These are phyloP conservation scores for Gulo gulo DNA, from an alignment of 2,113 vertebrate genomes.

Conservation along the genomic window DNA sequence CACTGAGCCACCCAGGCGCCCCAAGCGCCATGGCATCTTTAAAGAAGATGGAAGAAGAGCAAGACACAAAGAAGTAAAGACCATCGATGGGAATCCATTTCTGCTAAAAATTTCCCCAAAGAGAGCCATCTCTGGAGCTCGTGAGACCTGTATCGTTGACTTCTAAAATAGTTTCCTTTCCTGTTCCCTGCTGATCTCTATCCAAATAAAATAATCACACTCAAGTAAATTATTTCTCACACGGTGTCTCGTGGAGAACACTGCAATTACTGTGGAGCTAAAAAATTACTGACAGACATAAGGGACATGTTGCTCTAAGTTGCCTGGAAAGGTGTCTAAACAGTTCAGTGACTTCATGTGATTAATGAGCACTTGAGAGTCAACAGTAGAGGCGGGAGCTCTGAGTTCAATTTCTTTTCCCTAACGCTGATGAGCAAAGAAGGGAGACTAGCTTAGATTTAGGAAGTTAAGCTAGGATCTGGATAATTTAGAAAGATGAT, in stretches of 20 bases:
- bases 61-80: background rate
- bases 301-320: background rate
- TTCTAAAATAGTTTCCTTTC: constrained; percentile 33
- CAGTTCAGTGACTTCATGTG: background rate
- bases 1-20: too few species aligned
- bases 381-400: background rate
- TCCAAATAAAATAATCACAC: constrained; percentile 52
- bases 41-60: background rate
- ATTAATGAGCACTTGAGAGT: constrained; percentile 11
- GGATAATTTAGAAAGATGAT: background rate
- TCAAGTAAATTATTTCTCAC: constrained; percentile 42
- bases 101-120: background rate
- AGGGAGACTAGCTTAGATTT: background rate
- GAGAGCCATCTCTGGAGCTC: background rate
- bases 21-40: background rate
- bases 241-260: constrained; percentile 7
- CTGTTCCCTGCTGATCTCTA: constrained; percentile 5
- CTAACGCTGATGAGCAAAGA: background rate
- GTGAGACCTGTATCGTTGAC: background rate
- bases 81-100: background rate
- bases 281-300: constrained; percentile 36
- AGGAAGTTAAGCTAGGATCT: background rate
- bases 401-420: background rate
- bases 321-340: constrained; percentile 18
- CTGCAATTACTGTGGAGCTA: background rate